Evolutionary conservation across 2,888 invertebrate genomes (phyloP).

Genomic region (Amitus sp.): DNA sequence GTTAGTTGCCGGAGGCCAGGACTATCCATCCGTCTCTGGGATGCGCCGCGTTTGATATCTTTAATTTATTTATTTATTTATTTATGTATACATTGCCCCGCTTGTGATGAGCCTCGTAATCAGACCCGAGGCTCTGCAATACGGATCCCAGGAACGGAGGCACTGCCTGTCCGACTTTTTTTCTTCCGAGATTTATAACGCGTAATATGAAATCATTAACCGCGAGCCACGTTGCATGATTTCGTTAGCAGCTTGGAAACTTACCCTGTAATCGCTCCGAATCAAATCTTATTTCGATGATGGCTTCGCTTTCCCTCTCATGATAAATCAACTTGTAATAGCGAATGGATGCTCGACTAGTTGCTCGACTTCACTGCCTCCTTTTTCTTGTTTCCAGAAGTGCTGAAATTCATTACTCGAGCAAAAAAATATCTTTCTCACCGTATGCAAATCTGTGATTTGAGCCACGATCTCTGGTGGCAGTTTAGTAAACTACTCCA

Average conservation of each 20-base stretch:
- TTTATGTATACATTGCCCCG: slow-evolving; percentile 44
- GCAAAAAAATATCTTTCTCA: too few species aligned
- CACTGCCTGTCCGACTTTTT: slow-evolving; percentile 23
- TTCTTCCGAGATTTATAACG: slow-evolving; percentile 61
- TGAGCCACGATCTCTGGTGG: too few species aligned
- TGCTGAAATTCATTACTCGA: too few species aligned
- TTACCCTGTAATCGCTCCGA: not conserved
- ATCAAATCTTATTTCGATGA: not conserved
- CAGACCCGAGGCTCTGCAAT: slow-evolving; percentile 44
- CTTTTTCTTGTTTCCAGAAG: too few species aligned
- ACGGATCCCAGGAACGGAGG: slow-evolving; percentile 2
- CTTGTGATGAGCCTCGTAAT: slow-evolving; percentile 41
- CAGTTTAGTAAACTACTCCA: too few species aligned
- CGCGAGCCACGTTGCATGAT: slow-evolving; percentile 56
- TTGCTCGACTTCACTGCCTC: too few species aligned
- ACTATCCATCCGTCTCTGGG: slow-evolving; percentile 9
- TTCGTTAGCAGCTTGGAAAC: not conserved
- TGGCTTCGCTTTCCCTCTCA: too few species aligned
- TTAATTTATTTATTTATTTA: slow-evolving; percentile 40
- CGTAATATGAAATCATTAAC: slow-evolving; percentile 65
- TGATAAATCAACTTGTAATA: too few species aligned
- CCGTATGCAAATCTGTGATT: too few species aligned
- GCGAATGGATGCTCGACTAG: too few species aligned
- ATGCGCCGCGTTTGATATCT: slow-evolving; percentile 25
- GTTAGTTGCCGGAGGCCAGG: slow-evolving; percentile 13